Evolutionary conservation across 2,797 vertebrate species (phyloP).

Genomic region (Phrynocephalus vlangalii): DNA sequence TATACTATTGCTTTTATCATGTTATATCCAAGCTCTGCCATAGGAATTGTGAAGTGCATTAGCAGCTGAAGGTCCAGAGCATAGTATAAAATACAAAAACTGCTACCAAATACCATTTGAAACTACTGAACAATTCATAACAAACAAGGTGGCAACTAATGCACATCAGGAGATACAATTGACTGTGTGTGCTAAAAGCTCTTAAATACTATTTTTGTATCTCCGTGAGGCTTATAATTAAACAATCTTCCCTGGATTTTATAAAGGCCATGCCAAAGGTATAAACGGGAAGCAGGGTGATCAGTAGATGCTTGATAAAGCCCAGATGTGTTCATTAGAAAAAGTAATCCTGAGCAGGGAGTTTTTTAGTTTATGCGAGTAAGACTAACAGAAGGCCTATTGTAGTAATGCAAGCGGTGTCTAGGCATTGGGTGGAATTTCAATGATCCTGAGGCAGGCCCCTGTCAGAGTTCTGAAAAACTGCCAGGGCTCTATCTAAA

Average conservation of each 20-base stretch:
- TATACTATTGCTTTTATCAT: background rate
- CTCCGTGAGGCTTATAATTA: background rate
- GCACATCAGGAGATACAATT: background rate
- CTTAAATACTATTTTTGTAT: background rate
- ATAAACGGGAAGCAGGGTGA: background rate
- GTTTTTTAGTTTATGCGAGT: constrained; percentile 15
- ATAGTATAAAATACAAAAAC: background rate
- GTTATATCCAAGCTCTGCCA: background rate
- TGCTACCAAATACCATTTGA: background rate
- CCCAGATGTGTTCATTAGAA: constrained; percentile 26
- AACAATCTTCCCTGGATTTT: background rate
- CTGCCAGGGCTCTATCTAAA: background rate
- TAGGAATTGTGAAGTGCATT: background rate
- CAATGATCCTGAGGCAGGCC: constrained; percentile 28
- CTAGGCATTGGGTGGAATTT: constrained; percentile 39
- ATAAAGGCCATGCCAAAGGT: background rate
- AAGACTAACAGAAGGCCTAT: constrained; percentile 35
- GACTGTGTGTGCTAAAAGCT: background rate
- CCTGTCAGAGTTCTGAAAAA: background rate
- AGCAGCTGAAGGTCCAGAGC: background rate
- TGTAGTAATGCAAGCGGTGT: constrained; percentile 16
- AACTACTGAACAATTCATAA: background rate
- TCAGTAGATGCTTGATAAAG: constrained; percentile 20
- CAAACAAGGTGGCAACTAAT: background rate
- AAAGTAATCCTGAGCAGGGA: constrained; percentile 21